Conservation (phyloP, 2,888 invertebrate genomes). For the Cheilosia variabilis region DNA sequence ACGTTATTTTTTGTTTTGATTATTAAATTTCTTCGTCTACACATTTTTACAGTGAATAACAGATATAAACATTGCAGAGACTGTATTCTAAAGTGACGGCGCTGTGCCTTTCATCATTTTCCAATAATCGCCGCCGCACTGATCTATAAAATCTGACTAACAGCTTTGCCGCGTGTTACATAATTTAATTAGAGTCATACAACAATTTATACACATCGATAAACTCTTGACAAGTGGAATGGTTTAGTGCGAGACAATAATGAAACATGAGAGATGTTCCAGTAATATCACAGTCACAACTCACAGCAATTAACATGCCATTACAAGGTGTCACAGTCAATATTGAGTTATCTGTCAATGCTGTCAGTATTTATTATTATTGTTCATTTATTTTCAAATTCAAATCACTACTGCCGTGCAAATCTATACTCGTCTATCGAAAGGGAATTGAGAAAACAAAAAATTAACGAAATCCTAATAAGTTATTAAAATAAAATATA, state of each 20-base stretch:
- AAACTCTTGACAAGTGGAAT: neutral
- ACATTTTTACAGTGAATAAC: too few relatives aligned
- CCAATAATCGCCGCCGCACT: neutral
- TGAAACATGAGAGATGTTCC: neutral
- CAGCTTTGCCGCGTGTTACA: neutral
- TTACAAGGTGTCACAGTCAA: conserved; percentile 40
- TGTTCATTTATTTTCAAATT: conserved; percentile 1
- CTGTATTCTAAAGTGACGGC: too few relatives aligned
- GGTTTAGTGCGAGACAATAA: conserved; percentile 1
- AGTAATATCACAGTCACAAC: conserved; percentile 14
- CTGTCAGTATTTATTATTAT: conserved; percentile 8
- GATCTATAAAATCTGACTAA: neutral
- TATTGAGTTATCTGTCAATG: conserved; percentile 20
- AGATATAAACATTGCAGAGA: too few relatives aligned
- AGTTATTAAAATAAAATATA: conserved; percentile 54
- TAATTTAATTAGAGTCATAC: conserved; percentile 3
- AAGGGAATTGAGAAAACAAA: neutral
- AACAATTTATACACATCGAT: neutral
- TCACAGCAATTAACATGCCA: conserved; percentile 27
- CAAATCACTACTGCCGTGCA: conserved; percentile 7
- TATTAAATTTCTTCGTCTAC: too few relatives aligned
- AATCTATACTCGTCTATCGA: conserved; percentile 1
- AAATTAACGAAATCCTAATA: conserved; percentile 61
- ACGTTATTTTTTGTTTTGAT: too few relatives aligned
- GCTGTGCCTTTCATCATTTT: neutral